These are phyloP conservation scores for Vidua chalybeata DNA, from an alignment of 2,113 vertebrate species.

Conservation along the genomic window DNA sequence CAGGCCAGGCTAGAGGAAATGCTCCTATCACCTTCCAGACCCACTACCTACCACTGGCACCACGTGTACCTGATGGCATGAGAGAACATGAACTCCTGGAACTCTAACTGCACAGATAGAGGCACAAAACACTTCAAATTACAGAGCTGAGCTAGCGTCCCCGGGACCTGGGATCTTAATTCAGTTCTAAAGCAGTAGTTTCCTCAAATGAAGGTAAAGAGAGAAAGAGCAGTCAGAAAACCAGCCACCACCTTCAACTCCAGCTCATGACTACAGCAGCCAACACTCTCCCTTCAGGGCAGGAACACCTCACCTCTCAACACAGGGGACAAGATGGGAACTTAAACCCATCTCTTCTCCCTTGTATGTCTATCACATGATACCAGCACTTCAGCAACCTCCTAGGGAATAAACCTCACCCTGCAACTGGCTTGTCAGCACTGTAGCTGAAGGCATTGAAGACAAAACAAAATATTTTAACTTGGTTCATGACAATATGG, in stretches of 20 bases:
- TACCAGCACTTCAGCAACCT: background rate
- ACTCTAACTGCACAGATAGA: background rate
- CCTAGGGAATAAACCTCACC: background rate
- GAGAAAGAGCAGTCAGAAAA: background rate
- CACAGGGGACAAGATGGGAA: background rate
- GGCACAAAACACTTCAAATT: background rate
- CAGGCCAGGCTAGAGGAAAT: background rate
- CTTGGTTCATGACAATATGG: background rate
- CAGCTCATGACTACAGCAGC: background rate
- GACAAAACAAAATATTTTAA: background rate
- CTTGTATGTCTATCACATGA: background rate
- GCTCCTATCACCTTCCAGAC: accelerated
- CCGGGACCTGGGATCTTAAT: background rate
- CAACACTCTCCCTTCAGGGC: background rate
- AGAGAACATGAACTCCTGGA: background rate
- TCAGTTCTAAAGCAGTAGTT: background rate
- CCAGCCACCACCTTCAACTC: background rate
- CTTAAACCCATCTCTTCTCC: background rate
- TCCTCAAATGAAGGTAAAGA: background rate
- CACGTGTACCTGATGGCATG: accelerated
- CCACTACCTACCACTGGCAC: background rate
- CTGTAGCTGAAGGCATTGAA: background rate
- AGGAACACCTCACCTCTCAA: background rate
- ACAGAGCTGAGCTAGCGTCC: background rate
- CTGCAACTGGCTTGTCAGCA: background rate